Evolutionary conservation across 2,888 invertebrate species (phyloP).

Genomic region (Drosophila nr. medialis): DNA sequence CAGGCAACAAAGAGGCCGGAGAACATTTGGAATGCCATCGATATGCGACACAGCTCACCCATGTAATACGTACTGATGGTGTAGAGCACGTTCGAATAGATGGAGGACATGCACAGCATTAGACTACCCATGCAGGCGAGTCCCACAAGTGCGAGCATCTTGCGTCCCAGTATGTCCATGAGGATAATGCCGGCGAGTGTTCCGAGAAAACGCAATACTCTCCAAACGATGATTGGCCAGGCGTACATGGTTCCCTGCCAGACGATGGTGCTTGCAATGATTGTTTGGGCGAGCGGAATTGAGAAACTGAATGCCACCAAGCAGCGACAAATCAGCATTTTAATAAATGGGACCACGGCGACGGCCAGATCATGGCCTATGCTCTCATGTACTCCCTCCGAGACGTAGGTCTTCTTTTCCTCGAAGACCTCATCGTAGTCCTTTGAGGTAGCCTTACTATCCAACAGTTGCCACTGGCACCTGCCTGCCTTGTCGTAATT

Average conservation of each 20-base stretch:
- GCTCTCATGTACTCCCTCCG: slow-evolving; percentile 46
- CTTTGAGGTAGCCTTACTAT: slow-evolving; percentile 13
- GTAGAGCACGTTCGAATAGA: slow-evolving; percentile 42
- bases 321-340: slow-evolving; percentile 69
- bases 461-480: slow-evolving; percentile 54
- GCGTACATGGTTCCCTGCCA: slow-evolving; percentile 12
- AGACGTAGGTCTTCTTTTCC: slow-evolving; percentile 68
- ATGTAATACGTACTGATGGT: slow-evolving; percentile 28
- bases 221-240: slow-evolving; percentile 63
- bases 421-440: slow-evolving; percentile 38
- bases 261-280: slow-evolving; percentile 32
- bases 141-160: slow-evolving; percentile 56
- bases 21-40: slow-evolving; percentile 68
- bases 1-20: slow-evolving; percentile 72
- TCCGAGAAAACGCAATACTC: slow-evolving; percentile 67
- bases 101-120: slow-evolving; percentile 62
- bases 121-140: slow-evolving; percentile 63
- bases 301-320: slow-evolving; percentile 77
- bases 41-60: slow-evolving; percentile 53
- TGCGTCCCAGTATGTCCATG: slow-evolving; percentile 71
- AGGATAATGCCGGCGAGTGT: slow-evolving; percentile 40
- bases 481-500: slow-evolving; percentile 60
- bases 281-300: slow-evolving; percentile 62
- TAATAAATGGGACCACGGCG: slow-evolving; percentile 66
- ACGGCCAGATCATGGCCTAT: slow-evolving; percentile 40